Percentiles rank a stretch among this genome's conserved stretches.
phyloP scores from a whole-genome alignment of 2,113 vertebrate species.

The Prietella phreatophila region DNA sequence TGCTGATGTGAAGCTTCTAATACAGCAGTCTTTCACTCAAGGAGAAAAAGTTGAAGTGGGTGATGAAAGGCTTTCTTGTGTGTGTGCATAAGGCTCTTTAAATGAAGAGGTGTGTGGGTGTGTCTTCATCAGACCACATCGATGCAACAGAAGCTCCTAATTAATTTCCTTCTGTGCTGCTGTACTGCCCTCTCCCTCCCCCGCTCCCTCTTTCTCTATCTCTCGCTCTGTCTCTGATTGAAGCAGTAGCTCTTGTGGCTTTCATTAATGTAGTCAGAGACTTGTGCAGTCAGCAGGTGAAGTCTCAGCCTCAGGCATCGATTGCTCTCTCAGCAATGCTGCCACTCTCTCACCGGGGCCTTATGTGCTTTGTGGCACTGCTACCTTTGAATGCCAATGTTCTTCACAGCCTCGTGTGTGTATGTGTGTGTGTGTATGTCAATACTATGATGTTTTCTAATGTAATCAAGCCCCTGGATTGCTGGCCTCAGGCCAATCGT shows the following conservation, averaged over 20 bases:
- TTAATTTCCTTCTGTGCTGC: slow-evolving; percentile 35
- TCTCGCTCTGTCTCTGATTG: slow-evolving; percentile 19
- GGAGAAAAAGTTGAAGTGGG: slow-evolving; percentile 1
- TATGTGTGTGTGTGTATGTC: background rate
- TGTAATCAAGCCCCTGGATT: background rate
- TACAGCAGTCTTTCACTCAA: background rate
- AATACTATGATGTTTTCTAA: background rate
- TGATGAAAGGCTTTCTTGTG: slow-evolving; percentile 27
- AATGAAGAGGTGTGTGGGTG: slow-evolving; percentile 23
- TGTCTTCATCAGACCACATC: slow-evolving; percentile 22
- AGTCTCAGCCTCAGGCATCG: slow-evolving; percentile 44
- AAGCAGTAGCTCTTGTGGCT: slow-evolving; percentile 42
- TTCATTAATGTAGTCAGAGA: slow-evolving; percentile 52
- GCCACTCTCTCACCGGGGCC: slow-evolving; percentile 28
- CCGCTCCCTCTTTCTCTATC: background rate
- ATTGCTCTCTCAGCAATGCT: slow-evolving; percentile 41
- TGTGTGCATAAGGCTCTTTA: slow-evolving; percentile 23
- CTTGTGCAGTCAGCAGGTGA: slow-evolving; percentile 46
- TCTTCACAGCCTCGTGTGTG: background rate
- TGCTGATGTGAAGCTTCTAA: background rate
- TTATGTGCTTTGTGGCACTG: slow-evolving; percentile 32
- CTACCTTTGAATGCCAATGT: slow-evolving; percentile 47
- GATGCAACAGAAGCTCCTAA: slow-evolving; percentile 41
- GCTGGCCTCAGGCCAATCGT: background rate
- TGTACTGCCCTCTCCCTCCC: slow-evolving; percentile 17